Percentiles rank a stretch among this genome's conserved stretches.
These are phyloP conservation scores for Apeira syringaria DNA, from an alignment of 2,888 invertebrate species.

Conservation along the genomic window DNA sequence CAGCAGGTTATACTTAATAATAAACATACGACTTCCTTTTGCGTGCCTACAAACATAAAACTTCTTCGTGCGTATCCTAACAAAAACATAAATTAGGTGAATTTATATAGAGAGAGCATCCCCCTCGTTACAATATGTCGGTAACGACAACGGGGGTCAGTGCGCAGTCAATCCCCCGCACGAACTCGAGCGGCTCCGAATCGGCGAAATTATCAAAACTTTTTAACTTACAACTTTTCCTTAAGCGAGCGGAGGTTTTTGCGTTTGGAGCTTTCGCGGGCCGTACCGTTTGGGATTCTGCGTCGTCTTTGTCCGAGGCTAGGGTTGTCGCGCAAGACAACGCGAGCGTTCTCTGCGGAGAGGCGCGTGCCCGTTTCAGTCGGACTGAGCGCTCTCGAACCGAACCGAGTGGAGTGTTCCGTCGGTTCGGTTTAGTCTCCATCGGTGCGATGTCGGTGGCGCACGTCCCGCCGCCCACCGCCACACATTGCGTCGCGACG, in stretches of 20 bases:
- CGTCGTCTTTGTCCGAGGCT: constrained; percentile 59
- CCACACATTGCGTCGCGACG: constrained; percentile 54
- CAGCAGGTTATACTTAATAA: constrained; percentile 61
- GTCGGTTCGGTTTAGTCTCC: constrained; percentile 53
- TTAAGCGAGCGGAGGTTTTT: constrained; percentile 63
- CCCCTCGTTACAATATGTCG: constrained; percentile 80
- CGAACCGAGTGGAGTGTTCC: constrained; percentile 2
- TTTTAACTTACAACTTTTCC: constrained; percentile 80
- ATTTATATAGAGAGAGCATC: constrained; percentile 79
- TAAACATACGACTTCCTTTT: constrained; percentile 77
- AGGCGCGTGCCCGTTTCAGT: constrained; percentile 51
- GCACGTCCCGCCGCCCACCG: constrained; percentile 60
- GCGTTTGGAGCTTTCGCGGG: constrained; percentile 56
- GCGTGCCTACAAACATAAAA: constrained; percentile 79
- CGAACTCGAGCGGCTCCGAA: constrained; percentile 59
- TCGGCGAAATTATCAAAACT: constrained; percentile 79
- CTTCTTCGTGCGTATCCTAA: constrained; percentile 78
- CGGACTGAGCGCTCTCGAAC: constrained; percentile 32
- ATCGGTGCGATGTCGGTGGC: constrained; percentile 68
- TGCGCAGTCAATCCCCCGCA: constrained; percentile 68
- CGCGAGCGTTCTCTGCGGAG: constrained; percentile 25
- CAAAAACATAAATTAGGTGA: constrained; percentile 81
- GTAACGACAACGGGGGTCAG: constrained; percentile 75
- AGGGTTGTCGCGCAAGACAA: constrained; percentile 24
- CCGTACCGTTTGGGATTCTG: constrained; percentile 36